phyloP scores from a whole-genome alignment of 2,113 vertebrate species.

The Pangasianodon hypophthalmus region DNA sequence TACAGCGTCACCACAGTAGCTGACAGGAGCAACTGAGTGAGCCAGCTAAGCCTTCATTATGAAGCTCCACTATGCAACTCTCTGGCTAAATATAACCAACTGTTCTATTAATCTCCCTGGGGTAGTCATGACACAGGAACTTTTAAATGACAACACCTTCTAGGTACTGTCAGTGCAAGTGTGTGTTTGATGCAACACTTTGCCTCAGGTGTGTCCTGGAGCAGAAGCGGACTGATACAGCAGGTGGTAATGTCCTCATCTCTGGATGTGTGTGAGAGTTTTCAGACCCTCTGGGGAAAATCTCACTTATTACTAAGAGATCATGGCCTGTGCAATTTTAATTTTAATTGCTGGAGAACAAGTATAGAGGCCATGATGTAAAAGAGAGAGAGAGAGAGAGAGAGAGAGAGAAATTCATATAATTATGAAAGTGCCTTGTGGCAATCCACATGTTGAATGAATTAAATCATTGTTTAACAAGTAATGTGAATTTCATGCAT shows the following conservation, averaged over 20 bases:
- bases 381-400: not conserved
- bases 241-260: slow-evolving; percentile 59
- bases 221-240: slow-evolving; percentile 47
- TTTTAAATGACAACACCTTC: slow-evolving; percentile 60
- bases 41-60: slow-evolving; percentile 33
- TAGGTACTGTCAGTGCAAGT: slow-evolving; percentile 57
- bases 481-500: slow-evolving; percentile 50
- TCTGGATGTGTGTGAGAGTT: slow-evolving; percentile 53
- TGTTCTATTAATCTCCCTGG: slow-evolving; percentile 30
- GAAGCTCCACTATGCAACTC: not conserved
- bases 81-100: slow-evolving; percentile 29
- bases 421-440: slow-evolving; percentile 60
- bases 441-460: slow-evolving; percentile 58
- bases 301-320: slow-evolving; percentile 51
- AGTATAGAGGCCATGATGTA: not conserved
- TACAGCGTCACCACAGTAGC: not conserved
- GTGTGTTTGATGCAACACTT: slow-evolving; percentile 54
- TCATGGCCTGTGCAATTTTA: slow-evolving; percentile 45
- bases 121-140: slow-evolving; percentile 44
- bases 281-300: slow-evolving; percentile 48
- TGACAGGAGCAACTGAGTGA: slow-evolving; percentile 3
- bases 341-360: slow-evolving; percentile 57
- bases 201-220: slow-evolving; percentile 59
- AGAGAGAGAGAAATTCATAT: slow-evolving; percentile 31
- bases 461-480: slow-evolving; percentile 64